Evolutionary conservation across 2,113 vertebrate genomes (phyloP), one percentile per base, ranked within the genome.

Genomic region (Callocephalon fimbriatum): DNA sequence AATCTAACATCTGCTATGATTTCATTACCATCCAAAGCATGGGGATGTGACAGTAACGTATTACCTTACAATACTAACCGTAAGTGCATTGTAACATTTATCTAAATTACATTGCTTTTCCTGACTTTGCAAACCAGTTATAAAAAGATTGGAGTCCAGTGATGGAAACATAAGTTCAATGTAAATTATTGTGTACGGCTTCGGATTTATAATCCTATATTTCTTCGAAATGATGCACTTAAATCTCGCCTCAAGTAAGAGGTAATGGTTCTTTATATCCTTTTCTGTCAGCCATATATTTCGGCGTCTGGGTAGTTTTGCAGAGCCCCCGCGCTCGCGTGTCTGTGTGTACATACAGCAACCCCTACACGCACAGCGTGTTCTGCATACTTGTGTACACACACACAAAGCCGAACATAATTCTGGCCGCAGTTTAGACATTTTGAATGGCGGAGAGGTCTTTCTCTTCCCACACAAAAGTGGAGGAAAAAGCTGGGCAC

Each of bases 101-200:
- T 98, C 97, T 97, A 97, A 97, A 98, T 97, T 97, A 97, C 97
- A 86, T 96, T 96, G 94, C 93, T 97, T 97, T 97, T 96, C 93
- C 93, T 96, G 97, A 97, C 96, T 97, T 96, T 96, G 94, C 95
- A 97, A 97, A 94, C 93, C 96, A 94, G 97, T 97, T 97, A 97
- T 86, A 95, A 91, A 94, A 97, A 97, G 94, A 97, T 94, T 92
- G 97, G 74, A 93, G 93, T 90, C 94, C 96, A 74, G 89, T 90
- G 96, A 96, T 83, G 90, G 87, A 97, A 96, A 91, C 96, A 38
- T 92, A 96, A 94, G 88, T 97, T 95, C 89, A 85, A 63, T 86
- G 90, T 92, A 95, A 95, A 94, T 96, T 95, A 96, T 96, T 94
- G 94, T 89, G 89, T 97, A 90, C 76, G 31, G 72, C 75, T 95